phyloP scores from a whole-genome alignment of 2,797 vertebrate genomes.

The Eospalax fontanierii region DNA sequence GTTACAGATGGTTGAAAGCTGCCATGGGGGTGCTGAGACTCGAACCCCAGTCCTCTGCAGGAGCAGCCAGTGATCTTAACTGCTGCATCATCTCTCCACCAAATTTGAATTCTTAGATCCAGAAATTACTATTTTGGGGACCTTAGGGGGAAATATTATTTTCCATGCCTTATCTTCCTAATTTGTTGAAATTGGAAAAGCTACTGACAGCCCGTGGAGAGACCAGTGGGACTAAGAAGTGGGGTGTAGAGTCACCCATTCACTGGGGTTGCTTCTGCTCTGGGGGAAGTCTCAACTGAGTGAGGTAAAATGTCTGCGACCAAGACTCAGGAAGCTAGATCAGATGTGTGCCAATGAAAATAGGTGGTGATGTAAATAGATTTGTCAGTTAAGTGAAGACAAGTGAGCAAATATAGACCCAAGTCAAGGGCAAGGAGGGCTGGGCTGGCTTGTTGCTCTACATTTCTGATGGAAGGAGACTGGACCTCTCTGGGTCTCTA shows the following conservation, averaged over 20 bases:
- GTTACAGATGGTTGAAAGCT: too few species aligned
- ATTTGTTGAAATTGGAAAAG: slow-evolving; percentile 15
- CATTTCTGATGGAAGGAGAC: neutral
- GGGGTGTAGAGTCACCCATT: neutral
- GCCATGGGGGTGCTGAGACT: too few species aligned
- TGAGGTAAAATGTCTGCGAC: neutral
- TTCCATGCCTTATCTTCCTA: neutral
- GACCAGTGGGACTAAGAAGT: neutral
- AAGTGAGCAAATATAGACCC: neutral
- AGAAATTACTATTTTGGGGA: neutral
- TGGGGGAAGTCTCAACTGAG: slow-evolving; percentile 2
- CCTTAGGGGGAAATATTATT: neutral
- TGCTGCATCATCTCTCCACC: too few species aligned
- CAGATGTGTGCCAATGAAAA: neutral
- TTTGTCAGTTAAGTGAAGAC: neutral
- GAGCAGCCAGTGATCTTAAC: too few species aligned
- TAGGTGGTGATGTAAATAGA: neutral
- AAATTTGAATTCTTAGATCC: neutral
- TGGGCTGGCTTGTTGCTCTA: too few species aligned
- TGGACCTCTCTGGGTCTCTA: neutral
- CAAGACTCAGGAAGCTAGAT: neutral
- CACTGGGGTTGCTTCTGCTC: neutral
- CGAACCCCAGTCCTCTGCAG: too few species aligned
- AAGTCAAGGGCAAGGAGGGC: neutral
- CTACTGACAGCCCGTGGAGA: neutral